Evolutionary conservation across 2,113 vertebrate species (phyloP).

Genomic region (Xiphorhynchus elegans): DNA sequence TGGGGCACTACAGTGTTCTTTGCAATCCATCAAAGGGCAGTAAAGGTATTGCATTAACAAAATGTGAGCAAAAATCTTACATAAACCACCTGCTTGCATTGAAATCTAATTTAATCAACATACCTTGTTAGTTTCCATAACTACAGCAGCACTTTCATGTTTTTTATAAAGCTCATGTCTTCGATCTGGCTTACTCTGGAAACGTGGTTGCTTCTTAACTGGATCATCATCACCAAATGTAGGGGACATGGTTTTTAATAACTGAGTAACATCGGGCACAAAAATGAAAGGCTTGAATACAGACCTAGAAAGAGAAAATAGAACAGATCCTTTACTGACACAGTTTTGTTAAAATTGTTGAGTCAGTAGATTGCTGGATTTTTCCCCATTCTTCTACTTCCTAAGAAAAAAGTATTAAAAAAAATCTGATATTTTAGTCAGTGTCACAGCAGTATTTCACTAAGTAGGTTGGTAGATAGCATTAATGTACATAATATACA

Average conservation of each 20-base stretch:
- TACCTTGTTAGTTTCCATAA: constrained; percentile 81
- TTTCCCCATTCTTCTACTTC: background rate
- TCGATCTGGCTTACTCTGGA: constrained; percentile 89
- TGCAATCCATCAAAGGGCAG: background rate
- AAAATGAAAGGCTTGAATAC: constrained; percentile 97
- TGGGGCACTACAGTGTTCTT: background rate
- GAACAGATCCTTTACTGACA: background rate
- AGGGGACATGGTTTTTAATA: constrained; percentile 86
- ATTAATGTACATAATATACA: background rate
- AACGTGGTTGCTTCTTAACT: constrained; percentile 86
- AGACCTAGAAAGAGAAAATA: constrained; percentile 80
- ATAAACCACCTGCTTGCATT: constrained; percentile 25
- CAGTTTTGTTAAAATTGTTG: background rate
- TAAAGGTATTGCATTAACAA: constrained; percentile 1
- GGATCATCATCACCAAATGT: constrained; percentile 86
- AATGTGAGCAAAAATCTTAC: constrained; percentile 1
- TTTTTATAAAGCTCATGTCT: constrained; percentile 89
- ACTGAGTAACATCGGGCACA: constrained; percentile 75
- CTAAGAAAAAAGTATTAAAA: background rate
- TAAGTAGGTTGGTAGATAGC: background rate
- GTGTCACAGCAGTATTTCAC: background rate
- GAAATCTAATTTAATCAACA: constrained; percentile 29
- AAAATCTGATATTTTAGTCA: background rate
- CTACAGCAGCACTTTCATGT: constrained; percentile 81
- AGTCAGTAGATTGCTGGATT: background rate